Percentiles rank a stretch among this genome's conserved stretches.
Conservation (phyloP, 2,888 invertebrate species). For the Epistrophe eligans region DNA sequence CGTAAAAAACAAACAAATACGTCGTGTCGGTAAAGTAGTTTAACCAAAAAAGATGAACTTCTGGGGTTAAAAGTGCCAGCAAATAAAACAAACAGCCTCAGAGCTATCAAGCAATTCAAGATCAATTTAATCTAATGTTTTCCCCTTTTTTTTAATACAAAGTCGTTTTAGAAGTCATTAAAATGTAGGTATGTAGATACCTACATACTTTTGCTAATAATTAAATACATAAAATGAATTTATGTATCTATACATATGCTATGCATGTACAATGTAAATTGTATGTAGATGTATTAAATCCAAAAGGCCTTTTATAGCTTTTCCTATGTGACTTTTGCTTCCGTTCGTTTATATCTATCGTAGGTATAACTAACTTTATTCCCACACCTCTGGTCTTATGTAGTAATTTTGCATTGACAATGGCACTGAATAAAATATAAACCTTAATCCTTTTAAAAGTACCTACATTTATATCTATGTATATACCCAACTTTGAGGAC, state of each 20-base stretch:
- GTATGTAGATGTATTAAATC: not conserved
- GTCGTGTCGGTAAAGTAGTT: too few relatives aligned
- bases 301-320: not conserved
- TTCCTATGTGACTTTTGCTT: conserved; percentile 21
- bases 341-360: not conserved
- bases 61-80: too few relatives aligned
- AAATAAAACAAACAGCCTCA: too few relatives aligned
- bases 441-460: conserved; percentile 37
- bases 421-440: conserved; percentile 31
- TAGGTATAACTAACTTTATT: not conserved
- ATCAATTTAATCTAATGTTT: not conserved
- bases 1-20: too few relatives aligned
- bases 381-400: conserved; percentile 1
- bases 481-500: not conserved
- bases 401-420: conserved; percentile 17
- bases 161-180: not conserved
- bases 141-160: not conserved
- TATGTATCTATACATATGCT: not conserved
- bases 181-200: not conserved
- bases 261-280: not conserved
- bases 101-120: too few relatives aligned
- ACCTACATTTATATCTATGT: too few relatives aligned
- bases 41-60: too few relatives aligned
- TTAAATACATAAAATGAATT: not conserved
- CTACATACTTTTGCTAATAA: not conserved